Evolutionary conservation across 2,797 vertebrate species (phyloP), one percentile per base, ranked within the genome.

Genomic region (Sebastiscus tertius): DNA sequence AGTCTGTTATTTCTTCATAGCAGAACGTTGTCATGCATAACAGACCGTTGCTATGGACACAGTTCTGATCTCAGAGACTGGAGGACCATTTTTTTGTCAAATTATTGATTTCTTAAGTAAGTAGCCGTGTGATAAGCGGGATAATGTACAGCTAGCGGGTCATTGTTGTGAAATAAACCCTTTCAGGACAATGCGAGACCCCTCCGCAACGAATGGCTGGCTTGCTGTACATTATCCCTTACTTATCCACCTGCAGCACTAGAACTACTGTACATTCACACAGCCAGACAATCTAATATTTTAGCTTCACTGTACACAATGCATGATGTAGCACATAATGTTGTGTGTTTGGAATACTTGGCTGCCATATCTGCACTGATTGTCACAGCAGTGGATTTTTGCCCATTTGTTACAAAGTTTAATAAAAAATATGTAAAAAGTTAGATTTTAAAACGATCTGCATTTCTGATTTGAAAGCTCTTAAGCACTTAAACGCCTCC

Each of bases 391-490:
- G 8, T 67, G 42, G 10, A 56, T 52, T 56, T 49, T 64, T 52
- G 16, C 22, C 12, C n/a, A 54, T 33, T 61, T 31, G 13, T 54
- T 39, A 16, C 8, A 55, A 33, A 58, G 26, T 56, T 61, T 27
- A 20, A 6, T 7, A 18, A 49, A 26, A 72, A 39, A 6, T 14
- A 20, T 56, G 14, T 24, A 20, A 29, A 73, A 20, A 49, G 31
- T 71, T 52, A 14, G 36, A 55, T 26, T 61, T 59, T 16, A 22
- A 62, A 78, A 75, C 5, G 24, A 59, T 65, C 13, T 10, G 59
- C 26, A 77, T 60, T 58, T 67, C 42, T 74, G 12, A 54, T 74
- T 73, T 68, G 59, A 80, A 78, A 75, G 74, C 77, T 80, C 74
- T 65, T 59, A 63, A 49, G 33, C 22, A 68, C 24, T 54, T 82